Evolutionary conservation across 2,797 vertebrate genomes (phyloP), one percentile per base, ranked within the genome.

Genomic region (Sebastes hubbsi): DNA sequence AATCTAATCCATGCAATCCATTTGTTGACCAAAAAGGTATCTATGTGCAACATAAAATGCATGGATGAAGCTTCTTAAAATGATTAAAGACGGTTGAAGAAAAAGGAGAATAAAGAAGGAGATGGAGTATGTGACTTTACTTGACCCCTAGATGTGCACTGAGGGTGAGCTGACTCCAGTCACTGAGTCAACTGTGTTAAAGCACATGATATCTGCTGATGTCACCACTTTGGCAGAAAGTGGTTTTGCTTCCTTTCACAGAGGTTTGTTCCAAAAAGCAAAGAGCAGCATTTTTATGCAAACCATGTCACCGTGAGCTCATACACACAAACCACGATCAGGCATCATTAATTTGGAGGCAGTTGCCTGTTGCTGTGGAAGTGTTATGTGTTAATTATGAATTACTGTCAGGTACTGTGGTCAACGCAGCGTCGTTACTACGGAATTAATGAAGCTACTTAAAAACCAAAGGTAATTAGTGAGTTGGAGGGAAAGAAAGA

Each of bases 371-470:
- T 75, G 73, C 49, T 2, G 60, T 11, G 68, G 42, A 70, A 46
- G 73, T 75, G 77, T 38, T 68, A 55, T 34, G 72, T 77, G 80
- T 88, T 90, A 73, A 91, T 89, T 89, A 87, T 78, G 52, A 90
- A 83, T 87, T 75, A 82, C 70, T 83, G 80, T 79, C 84, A 74
- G 88, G 81, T 72, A 58, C 63, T 67, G 69, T 61, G 82, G 88
- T 90, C 84, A 86, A 49, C 9, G 36, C 72, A 13, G 64, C 74
- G 20, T 79, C 20, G 14, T 79, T 87, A 49, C 84, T 42, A 25
- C 77, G 64, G 76, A 83, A 88, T 85, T 85, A 90, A 87, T 82
- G 83, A 85, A 80, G 80, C 81, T 68, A 24, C 80, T 89, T 86
- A 80, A 83, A 83, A 87, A 72, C 55, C 68, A 72, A 84, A 71